A percentile compares a stretch with the other conserved stretches of the same genome.
These are phyloP conservation scores for Atethmia centrago DNA, from an alignment of 2,888 invertebrate species.

Conservation along the genomic window DNA sequence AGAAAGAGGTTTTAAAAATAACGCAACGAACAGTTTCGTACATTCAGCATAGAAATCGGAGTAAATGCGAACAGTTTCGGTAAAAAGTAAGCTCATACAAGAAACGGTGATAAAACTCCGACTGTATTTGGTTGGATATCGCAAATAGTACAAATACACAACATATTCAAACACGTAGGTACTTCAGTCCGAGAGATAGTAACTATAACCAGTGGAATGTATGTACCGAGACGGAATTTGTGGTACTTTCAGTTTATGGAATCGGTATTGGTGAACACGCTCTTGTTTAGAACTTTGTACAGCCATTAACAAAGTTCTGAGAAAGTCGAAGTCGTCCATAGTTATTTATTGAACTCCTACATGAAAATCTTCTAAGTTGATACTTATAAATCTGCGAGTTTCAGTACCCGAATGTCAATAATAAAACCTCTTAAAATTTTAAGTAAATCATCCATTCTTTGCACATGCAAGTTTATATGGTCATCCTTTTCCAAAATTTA, in stretches of 20 bases:
- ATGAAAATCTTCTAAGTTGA: slow-evolving; percentile 17
- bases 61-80: slow-evolving; percentile 30
- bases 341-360: slow-evolving; percentile 32
- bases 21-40: slow-evolving; percentile 7
- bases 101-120: slow-evolving; percentile 45
- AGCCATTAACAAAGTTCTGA: slow-evolving; percentile 32
- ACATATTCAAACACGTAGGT: slow-evolving; percentile 63
- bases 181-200: slow-evolving; percentile 49
- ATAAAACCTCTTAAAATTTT: not conserved
- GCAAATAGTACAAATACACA: slow-evolving; percentile 56
- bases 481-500: not conserved
- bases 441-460: not conserved
- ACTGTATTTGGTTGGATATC: slow-evolving; percentile 51
- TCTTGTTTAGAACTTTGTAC: slow-evolving; percentile 39
- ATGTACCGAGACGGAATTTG: slow-evolving; percentile 47
- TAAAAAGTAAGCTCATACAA: slow-evolving; percentile 46
- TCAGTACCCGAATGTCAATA: not conserved
- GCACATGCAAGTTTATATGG: not conserved
- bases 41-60: slow-evolving; percentile 34
- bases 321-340: slow-evolving; percentile 21
- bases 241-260: slow-evolving; percentile 36
- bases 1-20: slow-evolving; percentile 8
- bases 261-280: slow-evolving; percentile 34
- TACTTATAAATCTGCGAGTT: not conserved
- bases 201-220: slow-evolving; percentile 43